Evolutionary conservation across 2,888 invertebrate genomes (phyloP).

Genomic region (Anagyrus pseudococci): DNA sequence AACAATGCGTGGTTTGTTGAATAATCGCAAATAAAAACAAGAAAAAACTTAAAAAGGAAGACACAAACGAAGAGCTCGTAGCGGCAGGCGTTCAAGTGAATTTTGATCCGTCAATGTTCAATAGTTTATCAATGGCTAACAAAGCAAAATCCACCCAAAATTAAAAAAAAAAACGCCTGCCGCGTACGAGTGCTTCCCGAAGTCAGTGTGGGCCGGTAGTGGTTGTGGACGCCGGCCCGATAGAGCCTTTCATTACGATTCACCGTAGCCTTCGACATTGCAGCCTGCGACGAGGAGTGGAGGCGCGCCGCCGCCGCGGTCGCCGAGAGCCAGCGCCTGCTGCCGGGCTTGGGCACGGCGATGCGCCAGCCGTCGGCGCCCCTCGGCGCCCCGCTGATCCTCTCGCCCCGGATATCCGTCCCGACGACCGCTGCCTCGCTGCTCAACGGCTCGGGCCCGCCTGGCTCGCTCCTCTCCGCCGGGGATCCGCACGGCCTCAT

Average conservation of each 20-base stretch:
- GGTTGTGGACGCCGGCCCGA: too few relatives aligned
- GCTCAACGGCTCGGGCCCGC: constrained; percentile 68
- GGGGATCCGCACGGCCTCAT: constrained; percentile 84
- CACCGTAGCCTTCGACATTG: constrained; percentile 60
- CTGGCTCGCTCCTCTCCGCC: constrained; percentile 71
- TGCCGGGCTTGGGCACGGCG: constrained; percentile 72
- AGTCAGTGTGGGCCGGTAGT: too few relatives aligned
- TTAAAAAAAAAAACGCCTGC: constrained; percentile 17
- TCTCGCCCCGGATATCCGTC: constrained; percentile 88
- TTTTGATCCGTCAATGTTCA: too few relatives aligned
- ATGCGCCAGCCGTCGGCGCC: constrained; percentile 76
- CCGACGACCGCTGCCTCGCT: constrained; percentile 77
- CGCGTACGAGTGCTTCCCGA: constrained; percentile 8
- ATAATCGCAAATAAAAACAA: too few relatives aligned
- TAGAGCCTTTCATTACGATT: constrained; percentile 34
- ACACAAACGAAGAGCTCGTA: too few relatives aligned
- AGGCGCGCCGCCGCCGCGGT: constrained; percentile 83
- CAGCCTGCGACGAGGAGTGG: constrained; percentile 86
- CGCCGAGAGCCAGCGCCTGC: constrained; percentile 80
- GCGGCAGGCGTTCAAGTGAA: too few relatives aligned
- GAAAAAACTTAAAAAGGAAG: too few relatives aligned
- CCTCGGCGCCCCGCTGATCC: constrained; percentile 89
- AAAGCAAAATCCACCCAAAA: not conserved
- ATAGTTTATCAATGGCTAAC: too few relatives aligned
- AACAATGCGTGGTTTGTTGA: too few relatives aligned